phyloP scores from a whole-genome alignment of 2,113 vertebrate genomes.

The Pleuronectes platessa region DNA sequence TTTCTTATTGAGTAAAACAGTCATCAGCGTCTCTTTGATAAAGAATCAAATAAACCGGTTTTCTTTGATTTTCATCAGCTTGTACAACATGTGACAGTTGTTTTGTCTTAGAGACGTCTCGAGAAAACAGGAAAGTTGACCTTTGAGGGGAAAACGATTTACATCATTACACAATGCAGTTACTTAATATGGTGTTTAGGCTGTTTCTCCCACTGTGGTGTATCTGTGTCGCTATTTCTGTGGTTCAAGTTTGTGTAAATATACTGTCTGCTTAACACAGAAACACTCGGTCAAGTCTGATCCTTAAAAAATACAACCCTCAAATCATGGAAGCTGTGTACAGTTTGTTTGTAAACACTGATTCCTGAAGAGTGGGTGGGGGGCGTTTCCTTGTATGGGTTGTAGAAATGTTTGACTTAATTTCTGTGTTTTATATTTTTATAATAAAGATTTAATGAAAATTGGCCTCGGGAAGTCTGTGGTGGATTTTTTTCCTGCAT shows the following conservation, averaged over 20 bases:
- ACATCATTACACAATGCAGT: background rate
- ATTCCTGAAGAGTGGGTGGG: slow-evolving; percentile 60
- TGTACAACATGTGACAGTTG: background rate
- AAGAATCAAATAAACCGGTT: background rate
- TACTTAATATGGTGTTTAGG: background rate
- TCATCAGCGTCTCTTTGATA: background rate
- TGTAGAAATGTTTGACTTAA: slow-evolving; percentile 83
- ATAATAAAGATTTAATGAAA: slow-evolving; percentile 87
- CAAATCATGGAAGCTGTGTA: slow-evolving; percentile 64
- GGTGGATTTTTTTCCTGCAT: background rate
- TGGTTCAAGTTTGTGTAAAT: slow-evolving; percentile 77
- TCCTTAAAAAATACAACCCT: slow-evolving; percentile 29
- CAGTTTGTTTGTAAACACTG: slow-evolving; percentile 68
- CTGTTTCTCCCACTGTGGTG: slow-evolving; percentile 45
- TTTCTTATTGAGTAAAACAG: too few species aligned
- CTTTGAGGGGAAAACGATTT: background rate
- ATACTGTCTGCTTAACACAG: slow-evolving; percentile 75
- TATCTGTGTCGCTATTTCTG: slow-evolving; percentile 66
- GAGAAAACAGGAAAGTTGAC: background rate
- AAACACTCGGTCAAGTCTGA: slow-evolving; percentile 64
- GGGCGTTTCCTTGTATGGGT: slow-evolving; percentile 67
- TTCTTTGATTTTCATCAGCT: background rate
- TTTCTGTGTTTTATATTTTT: slow-evolving; percentile 89
- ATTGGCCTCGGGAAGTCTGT: background rate
- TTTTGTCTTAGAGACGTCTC: slow-evolving; percentile 4